These are phyloP conservation scores for Xestia xanthographa DNA, from an alignment of 2,888 invertebrate species.

Conservation along the genomic window DNA sequence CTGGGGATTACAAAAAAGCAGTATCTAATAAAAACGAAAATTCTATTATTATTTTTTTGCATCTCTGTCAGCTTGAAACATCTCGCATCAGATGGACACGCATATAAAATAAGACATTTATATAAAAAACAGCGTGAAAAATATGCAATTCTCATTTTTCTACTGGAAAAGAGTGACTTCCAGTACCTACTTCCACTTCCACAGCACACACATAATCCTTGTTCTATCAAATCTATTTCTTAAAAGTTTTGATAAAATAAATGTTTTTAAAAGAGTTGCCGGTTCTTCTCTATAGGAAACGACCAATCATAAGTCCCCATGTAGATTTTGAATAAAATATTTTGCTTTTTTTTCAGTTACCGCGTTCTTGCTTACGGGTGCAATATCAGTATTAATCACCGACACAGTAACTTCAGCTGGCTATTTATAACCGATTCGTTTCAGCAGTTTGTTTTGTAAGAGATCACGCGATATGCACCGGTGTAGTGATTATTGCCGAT, in stretches of 20 bases:
- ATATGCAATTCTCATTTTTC: not conserved
- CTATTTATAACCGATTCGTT: constrained; percentile 59
- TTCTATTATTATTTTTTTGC: not conserved
- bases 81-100: not conserved
- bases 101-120: not conserved
- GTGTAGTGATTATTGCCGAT: constrained; percentile 48
- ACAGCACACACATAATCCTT: not conserved
- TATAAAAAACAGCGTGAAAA: not conserved
- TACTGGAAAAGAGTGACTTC: not conserved
- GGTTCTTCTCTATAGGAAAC: not conserved
- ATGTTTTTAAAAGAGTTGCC: not conserved
- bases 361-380: not conserved
- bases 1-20: constrained; percentile 8
- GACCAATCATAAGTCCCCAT: not conserved
- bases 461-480: constrained; percentile 65
- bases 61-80: not conserved
- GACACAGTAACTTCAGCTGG: constrained; percentile 49
- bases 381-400: constrained; percentile 32
- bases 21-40: not conserved
- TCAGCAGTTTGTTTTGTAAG: constrained; percentile 62
- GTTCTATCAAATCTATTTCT: not conserved
- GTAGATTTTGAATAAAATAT: not conserved
- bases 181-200: too few relatives aligned
- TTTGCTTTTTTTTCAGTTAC: not conserved
- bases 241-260: not conserved